phyloP scores from a whole-genome alignment of 2,888 invertebrate genomes.

The Dione juno region DNA sequence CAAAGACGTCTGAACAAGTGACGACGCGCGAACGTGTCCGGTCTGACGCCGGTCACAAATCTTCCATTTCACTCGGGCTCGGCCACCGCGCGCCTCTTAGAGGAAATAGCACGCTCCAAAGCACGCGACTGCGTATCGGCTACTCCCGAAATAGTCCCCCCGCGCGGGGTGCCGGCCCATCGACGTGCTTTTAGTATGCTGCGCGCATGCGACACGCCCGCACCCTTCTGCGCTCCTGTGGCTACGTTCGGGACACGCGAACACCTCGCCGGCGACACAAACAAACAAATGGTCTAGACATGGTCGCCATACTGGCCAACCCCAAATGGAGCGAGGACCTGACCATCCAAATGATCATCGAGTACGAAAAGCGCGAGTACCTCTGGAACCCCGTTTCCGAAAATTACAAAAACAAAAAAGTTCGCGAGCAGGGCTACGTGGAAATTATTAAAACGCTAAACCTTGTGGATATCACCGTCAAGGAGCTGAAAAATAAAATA shows the following conservation, averaged over 20 bases:
- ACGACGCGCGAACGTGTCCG: slow-evolving; percentile 44
- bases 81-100: slow-evolving; percentile 76
- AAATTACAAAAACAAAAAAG: slow-evolving; percentile 81
- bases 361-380: slow-evolving; percentile 80
- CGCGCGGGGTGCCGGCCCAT: slow-evolving; percentile 75
- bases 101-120: slow-evolving; percentile 82
- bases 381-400: slow-evolving; percentile 81
- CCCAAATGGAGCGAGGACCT: slow-evolving; percentile 82
- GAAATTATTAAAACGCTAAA: slow-evolving; percentile 78
- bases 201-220: slow-evolving; percentile 84
- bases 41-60: slow-evolving; percentile 73
- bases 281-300: slow-evolving; percentile 66
- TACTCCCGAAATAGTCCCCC: slow-evolving; percentile 82
- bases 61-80: slow-evolving; percentile 82
- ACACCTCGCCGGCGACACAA: slow-evolving; percentile 51
- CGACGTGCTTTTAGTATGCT: slow-evolving; percentile 84
- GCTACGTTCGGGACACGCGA: slow-evolving; percentile 65
- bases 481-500: slow-evolving; percentile 81
- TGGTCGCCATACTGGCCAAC: slow-evolving; percentile 80
- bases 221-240: slow-evolving; percentile 78
- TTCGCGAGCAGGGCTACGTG: slow-evolving; percentile 78
- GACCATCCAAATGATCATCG: slow-evolving; percentile 80
- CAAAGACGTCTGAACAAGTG: slow-evolving; percentile 39
- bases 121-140: slow-evolving; percentile 83
- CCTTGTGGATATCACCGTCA: slow-evolving; percentile 77